These are phyloP conservation scores for Bombyx huttoni DNA, from an alignment of 2,888 invertebrate genomes.

Conservation along the genomic window DNA sequence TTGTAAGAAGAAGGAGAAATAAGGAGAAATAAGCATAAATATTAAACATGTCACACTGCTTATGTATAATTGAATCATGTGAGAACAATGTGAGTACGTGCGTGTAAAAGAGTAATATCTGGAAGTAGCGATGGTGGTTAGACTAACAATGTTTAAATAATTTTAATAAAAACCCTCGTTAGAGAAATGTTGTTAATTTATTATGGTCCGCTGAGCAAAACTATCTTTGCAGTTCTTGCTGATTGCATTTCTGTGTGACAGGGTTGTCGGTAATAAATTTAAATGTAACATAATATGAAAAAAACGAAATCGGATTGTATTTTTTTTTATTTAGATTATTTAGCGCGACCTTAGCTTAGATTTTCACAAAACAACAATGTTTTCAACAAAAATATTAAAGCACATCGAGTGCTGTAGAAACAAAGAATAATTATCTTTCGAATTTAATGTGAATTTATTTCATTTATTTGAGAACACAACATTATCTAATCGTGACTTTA, in stretches of 20 bases:
- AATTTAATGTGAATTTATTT: too few species aligned
- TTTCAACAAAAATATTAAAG: too few species aligned
- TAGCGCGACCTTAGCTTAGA: too few species aligned
- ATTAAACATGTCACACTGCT: neutral
- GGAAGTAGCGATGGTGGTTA: neutral
- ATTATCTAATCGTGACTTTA: neutral
- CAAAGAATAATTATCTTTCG: too few species aligned
- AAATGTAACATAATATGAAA: neutral
- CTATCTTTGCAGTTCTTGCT: constrained; percentile 10
- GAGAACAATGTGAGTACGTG: neutral
- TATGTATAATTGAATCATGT: neutral
- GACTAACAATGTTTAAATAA: constrained; percentile 1
- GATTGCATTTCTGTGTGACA: constrained; percentile 8
- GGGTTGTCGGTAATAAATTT: neutral
- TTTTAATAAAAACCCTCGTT: constrained; percentile 2
- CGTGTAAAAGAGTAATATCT: neutral
- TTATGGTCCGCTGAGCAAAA: constrained; percentile 17
- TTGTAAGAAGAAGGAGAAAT: too few species aligned
- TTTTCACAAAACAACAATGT: too few species aligned
- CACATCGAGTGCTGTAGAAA: too few species aligned
- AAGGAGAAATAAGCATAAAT: too few species aligned
- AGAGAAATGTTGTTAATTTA: constrained; percentile 7
- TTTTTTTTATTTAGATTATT: too few species aligned
- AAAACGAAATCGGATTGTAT: too few species aligned
- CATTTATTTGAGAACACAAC: too few species aligned